Conservation (phyloP, 2,888 invertebrate species). For the Acrobasis suavella region DNA sequence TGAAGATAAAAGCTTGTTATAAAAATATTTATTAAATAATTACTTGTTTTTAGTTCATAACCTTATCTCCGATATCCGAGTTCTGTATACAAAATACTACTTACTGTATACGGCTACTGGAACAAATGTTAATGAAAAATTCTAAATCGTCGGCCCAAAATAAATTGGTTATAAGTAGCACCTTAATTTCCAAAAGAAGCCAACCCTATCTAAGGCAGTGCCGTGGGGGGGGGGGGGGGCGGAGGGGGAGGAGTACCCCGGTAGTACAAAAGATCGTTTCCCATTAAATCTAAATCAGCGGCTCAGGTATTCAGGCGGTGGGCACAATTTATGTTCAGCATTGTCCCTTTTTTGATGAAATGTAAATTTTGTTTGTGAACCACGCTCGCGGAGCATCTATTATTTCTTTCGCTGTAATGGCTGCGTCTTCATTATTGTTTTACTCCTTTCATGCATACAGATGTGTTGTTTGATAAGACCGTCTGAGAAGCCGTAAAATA, state of each 20-base stretch:
- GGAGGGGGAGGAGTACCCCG: not conserved
- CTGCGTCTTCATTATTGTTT: conserved; percentile 19
- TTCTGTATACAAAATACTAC: too few species aligned
- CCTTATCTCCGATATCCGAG: too few species aligned
- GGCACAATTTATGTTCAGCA: conserved; percentile 19
- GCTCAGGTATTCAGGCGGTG: conserved; percentile 22
- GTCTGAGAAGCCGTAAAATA: not conserved
- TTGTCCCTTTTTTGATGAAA: conserved; percentile 24
- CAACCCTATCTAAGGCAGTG: conserved; percentile 11
- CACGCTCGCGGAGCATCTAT: conserved; percentile 5
- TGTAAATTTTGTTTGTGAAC: conserved; percentile 22
- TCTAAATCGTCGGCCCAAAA: not conserved
- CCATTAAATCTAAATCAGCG: conserved; percentile 25
- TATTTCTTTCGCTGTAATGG: conserved; percentile 11
- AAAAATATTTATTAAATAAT: too few species aligned
- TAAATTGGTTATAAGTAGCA: not conserved
- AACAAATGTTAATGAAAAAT: too few species aligned
- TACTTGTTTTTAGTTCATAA: too few species aligned
- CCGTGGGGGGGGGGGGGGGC: not conserved
- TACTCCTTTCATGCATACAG: conserved; percentile 19
- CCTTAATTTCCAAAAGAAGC: not conserved
- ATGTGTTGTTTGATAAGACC: not conserved
- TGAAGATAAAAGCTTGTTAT: too few species aligned
- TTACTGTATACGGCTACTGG: too few species aligned
- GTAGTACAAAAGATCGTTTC: conserved; percentile 19